Evolutionary conservation across 2,888 invertebrate species (phyloP).

Genomic region (Caenorhabditis auriculariae): DNA sequence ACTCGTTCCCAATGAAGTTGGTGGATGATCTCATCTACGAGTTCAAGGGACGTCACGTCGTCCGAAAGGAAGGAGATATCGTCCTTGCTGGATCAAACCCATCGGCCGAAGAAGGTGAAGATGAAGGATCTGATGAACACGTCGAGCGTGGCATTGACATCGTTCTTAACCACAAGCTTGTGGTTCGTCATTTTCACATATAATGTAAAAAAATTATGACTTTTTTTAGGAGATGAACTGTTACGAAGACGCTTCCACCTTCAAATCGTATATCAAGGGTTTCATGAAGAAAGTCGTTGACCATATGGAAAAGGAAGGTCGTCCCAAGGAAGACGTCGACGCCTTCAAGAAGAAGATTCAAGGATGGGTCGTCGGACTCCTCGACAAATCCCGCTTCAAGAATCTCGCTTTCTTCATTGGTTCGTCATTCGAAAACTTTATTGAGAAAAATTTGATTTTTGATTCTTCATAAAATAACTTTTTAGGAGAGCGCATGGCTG

Average conservation of each 20-base stretch:
- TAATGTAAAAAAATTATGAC: background rate
- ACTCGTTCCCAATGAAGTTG: slow-evolving; percentile 87
- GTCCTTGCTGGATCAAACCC: slow-evolving; percentile 86
- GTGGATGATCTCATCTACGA: slow-evolving; percentile 90
- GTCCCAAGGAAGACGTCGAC: slow-evolving; percentile 55
- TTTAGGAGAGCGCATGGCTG: slow-evolving; percentile 59
- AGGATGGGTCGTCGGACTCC: slow-evolving; percentile 50
- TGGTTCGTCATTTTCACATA: slow-evolving; percentile 11
- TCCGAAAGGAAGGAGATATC: slow-evolving; percentile 73
- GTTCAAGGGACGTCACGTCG: slow-evolving; percentile 71
- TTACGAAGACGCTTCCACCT: slow-evolving; percentile 80
- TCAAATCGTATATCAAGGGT: slow-evolving; percentile 87
- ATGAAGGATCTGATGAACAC: slow-evolving; percentile 65
- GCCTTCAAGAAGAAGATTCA: slow-evolving; percentile 62
- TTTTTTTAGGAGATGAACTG: slow-evolving; percentile 69
- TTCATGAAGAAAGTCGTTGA: slow-evolving; percentile 88
- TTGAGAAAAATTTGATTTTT: background rate
- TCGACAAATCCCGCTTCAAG: slow-evolving; percentile 59
- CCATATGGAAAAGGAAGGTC: slow-evolving; percentile 60
- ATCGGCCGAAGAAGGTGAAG: slow-evolving; percentile 82
- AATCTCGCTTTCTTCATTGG: slow-evolving; percentile 58
- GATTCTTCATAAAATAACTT: background rate
- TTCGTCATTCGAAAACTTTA: slow-evolving; percentile 3
- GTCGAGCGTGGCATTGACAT: slow-evolving; percentile 86
- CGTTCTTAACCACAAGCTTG: slow-evolving; percentile 79